phyloP scores from a whole-genome alignment of 2,888 invertebrate genomes.

The Cryptocephalus moraei region DNA sequence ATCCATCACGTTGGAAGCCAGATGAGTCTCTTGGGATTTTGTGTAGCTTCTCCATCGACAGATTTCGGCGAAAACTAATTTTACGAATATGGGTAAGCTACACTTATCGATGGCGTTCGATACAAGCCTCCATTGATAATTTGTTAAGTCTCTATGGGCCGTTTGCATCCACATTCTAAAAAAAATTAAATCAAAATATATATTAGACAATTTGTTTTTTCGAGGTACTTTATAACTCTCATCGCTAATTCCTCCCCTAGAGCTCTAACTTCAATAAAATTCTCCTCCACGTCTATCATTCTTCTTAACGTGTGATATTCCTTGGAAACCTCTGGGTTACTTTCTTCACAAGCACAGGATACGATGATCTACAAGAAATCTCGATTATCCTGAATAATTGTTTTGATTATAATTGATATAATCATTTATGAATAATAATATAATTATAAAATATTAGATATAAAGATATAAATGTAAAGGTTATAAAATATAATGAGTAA shows the following conservation, averaged over 20 bases:
- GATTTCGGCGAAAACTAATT: constrained; percentile 94
- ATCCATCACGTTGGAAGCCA: constrained; percentile 93
- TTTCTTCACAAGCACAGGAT: constrained; percentile 80
- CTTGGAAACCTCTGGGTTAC: constrained; percentile 75
- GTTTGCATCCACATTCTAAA: constrained; percentile 85
- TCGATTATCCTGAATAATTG: not conserved
- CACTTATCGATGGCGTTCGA: constrained; percentile 88
- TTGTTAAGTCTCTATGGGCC: constrained; percentile 77
- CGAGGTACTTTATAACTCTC: constrained; percentile 69
- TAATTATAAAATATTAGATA: too few relatives aligned
- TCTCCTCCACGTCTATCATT: constrained; percentile 82
- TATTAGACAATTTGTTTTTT: not conserved
- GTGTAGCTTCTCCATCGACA: constrained; percentile 96
- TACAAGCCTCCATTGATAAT: constrained; percentile 90
- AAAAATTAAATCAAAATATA: constrained; percentile 7
- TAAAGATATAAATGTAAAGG: too few relatives aligned
- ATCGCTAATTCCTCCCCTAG: constrained; percentile 89
- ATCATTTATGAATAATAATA: too few relatives aligned
- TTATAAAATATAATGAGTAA: too few relatives aligned
- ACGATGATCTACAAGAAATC: constrained; percentile 62
- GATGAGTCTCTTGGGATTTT: constrained; percentile 81
- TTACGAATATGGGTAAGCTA: constrained; percentile 93
- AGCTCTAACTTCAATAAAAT: constrained; percentile 81
- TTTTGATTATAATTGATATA: too few relatives aligned
- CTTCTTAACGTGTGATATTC: constrained; percentile 77